Evolutionary conservation across 53 echinoderm and acorn worm genomes (phyloP).

Genomic region (Hippasteria phrygiana): DNA sequence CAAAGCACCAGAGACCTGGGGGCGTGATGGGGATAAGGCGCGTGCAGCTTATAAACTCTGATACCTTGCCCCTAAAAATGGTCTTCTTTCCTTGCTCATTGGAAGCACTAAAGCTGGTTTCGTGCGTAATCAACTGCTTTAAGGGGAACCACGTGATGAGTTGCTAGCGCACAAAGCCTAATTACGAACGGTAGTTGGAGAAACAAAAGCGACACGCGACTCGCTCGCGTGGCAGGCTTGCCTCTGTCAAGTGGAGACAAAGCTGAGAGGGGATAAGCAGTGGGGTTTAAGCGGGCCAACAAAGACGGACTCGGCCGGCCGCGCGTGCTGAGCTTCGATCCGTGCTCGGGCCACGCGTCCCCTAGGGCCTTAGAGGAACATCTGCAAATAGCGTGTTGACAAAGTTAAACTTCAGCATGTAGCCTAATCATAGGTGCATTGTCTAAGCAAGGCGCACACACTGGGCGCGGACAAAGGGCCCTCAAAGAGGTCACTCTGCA

Average conservation of each 20-base stretch:
- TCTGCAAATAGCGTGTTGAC: slow-evolving; percentile 70
- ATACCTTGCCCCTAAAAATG: not conserved
- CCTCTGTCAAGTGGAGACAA: slow-evolving; percentile 50
- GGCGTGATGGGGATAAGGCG: slow-evolving; percentile 38
- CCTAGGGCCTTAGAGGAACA: slow-evolving; percentile 54
- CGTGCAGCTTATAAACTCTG: slow-evolving; percentile 53
- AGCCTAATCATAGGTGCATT: slow-evolving; percentile 50
- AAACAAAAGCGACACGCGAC: slow-evolving; percentile 63
- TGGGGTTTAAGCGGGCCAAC: slow-evolving; percentile 46
- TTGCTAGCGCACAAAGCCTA: slow-evolving; percentile 59
- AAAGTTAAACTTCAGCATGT: slow-evolving; percentile 68
- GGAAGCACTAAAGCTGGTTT: slow-evolving; percentile 36
- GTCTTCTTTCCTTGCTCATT: slow-evolving; percentile 24
- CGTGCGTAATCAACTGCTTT: slow-evolving; percentile 38
- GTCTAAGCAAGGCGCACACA: slow-evolving; percentile 53
- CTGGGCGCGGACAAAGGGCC: slow-evolving; percentile 52
- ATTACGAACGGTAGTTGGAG: slow-evolving; percentile 63
- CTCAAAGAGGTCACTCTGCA: slow-evolving; percentile 51
- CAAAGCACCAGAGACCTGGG: slow-evolving; percentile 36
- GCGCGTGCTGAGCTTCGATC: slow-evolving; percentile 62
- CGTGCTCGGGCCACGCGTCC: slow-evolving; percentile 54
- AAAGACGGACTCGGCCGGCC: slow-evolving; percentile 45
- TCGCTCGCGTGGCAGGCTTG: slow-evolving; percentile 61
- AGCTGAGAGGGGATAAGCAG: slow-evolving; percentile 58
- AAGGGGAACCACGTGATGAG: slow-evolving; percentile 49